Evolutionary conservation across 2,113 vertebrate genomes (phyloP), one percentile per base, ranked within the genome.

Genomic region (Chascanopsetta lugubris): DNA sequence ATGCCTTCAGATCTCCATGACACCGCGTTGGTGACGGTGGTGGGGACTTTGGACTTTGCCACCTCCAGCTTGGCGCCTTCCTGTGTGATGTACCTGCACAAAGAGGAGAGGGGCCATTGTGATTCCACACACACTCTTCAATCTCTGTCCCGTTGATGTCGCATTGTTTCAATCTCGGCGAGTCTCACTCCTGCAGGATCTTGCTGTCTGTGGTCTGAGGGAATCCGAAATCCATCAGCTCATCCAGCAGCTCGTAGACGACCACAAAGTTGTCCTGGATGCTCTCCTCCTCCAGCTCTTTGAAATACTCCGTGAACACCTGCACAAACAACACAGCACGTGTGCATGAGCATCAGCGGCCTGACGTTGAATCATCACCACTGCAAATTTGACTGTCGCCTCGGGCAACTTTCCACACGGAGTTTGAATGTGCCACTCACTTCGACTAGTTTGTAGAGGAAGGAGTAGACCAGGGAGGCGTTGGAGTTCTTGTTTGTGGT

Each of bases 201-300:
- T 96, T 97, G 93, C 96, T 96, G 85, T 98, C 96, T 0, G 96
- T 98, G 4, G 96, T 98, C 87, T 98, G 96, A 0, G 96, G 96
- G 68, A 97, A 98, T 8, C 96, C 96, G 1, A 98, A 98, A 67
- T 98, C 96, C 96, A 98, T 98, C 63, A 97, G 91, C 79, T 98
- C 96, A 1, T 98, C 96, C 82, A 98, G 88, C 32, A 98, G 91
- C 88, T 98, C 96, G 0, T 98, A 97, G 40, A 98, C 88, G 0
- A 97, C 93, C 71, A 98, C 96, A 55, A 98, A 98, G 80, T 98
- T 98, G 77, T 98, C 96, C 7, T 96, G 92, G 57, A 98, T 94
- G 67, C 96, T 98, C 65, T 98, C 96, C 83, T 98, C 96, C 77
- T 98, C 96, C 89, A 98, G 87, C 88, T 98, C 96, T 87, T 97